Base-by-base conservation (phyloP, 1,140 invertebrate species). In the Trichonephila inaurata region DNA sequence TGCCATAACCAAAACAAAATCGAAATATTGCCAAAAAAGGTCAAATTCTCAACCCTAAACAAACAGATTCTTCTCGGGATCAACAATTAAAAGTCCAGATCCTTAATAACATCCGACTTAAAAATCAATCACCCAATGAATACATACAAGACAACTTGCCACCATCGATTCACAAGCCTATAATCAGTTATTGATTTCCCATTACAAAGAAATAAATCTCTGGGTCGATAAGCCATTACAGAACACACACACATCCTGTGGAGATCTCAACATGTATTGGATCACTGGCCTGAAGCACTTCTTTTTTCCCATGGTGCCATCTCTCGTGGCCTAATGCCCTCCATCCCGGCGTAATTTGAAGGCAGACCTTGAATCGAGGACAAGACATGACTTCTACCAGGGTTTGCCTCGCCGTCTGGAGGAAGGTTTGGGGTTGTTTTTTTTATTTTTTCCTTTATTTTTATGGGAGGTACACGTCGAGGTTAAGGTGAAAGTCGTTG, bases 261-360 rank as follows among this genome's bases (percentile, higher is more conserved):
- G 82, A n/a, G 40, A 24, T 40, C n/a, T 58, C 12, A 5, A 10
- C 28, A 77, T 77, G 33, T 40, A 40, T 40, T 40, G 18, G 72
- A 77, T 77, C 72, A 77, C 33, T 77, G 72, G 72, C 72, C 72
- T 28, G 28, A 19, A 77, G 72, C 72, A 40, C 24, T 28, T 51
- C 21, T 6, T 40, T 77, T 33, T 77, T 77, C 72, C 24, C 28
- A 77, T 77, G 72, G 72, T 40, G 28, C 12, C 24, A 77, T 77
- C 72, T 77, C 72, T 60, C 82, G 51, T 83, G 82, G 21, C 82
- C 82, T 28, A 83, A 58, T 83, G 82, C 82, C 82, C 82, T 83
- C 28, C 82, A 83, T 83, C 82, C 21, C 82, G 12, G 21, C 51
- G 51, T 51, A 51, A 8, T 51, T 51, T 51, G 51, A 51, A 51